Evolutionary conservation across 2,113 vertebrate species (phyloP).

Genomic region (Bubalus kerabau): DNA sequence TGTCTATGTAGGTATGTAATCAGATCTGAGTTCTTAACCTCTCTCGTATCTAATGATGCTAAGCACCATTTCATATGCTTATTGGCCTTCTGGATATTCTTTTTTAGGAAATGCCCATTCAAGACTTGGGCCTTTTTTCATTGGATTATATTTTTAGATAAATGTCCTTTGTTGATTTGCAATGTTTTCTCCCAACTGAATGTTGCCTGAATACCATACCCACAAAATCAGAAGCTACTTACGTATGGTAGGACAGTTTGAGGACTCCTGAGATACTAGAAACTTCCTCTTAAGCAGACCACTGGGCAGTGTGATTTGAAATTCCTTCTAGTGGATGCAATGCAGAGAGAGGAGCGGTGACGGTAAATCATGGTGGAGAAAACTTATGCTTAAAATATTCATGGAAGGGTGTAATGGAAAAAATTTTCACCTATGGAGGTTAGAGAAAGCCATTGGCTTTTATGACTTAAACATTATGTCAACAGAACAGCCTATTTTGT

Average conservation of each 20-base stretch:
- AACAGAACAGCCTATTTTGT: neutral
- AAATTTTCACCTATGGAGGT: neutral
- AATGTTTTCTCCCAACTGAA: neutral
- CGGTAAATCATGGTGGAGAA: neutral
- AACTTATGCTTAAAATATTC: neutral
- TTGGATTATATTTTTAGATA: neutral
- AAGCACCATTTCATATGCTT: neutral
- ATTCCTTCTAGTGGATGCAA: neutral
- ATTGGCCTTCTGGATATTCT: neutral
- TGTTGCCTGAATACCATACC: neutral
- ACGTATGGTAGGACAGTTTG: accelerated
- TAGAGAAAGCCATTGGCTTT: neutral
- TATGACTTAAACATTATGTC: neutral
- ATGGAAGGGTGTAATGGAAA: accelerated
- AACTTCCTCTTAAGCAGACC: neutral
- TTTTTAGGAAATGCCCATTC: neutral
- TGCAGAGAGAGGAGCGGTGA: neutral
- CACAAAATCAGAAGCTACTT: neutral
- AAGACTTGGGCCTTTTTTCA: neutral
- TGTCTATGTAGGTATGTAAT: neutral
- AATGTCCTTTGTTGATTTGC: neutral
- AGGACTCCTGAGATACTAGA: neutral
- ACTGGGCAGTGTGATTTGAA: neutral
- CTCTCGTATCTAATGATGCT: neutral
- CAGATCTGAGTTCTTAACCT: neutral